A percentile compares a stretch with the other conserved stretches of the same genome.
phyloP scores from a whole-genome alignment of 2,113 vertebrate species.

The Megaceryle torquata region DNA sequence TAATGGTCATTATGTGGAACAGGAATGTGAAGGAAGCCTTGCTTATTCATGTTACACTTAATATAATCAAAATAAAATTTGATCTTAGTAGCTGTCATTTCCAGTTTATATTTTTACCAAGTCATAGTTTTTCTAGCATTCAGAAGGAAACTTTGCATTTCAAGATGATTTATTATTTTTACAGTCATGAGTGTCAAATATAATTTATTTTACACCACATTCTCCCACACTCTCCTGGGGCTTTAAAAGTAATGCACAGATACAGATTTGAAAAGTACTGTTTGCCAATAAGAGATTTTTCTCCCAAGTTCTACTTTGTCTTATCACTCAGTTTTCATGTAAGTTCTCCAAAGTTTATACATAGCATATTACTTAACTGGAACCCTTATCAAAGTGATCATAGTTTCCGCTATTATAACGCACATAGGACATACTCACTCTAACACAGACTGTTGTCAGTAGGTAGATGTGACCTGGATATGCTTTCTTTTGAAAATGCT shows the following conservation, averaged over 20 bases:
- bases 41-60: background rate
- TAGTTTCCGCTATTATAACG: background rate
- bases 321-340: background rate
- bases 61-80: background rate
- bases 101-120: background rate
- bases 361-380: background rate
- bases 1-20: background rate
- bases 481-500: background rate
- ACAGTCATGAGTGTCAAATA: background rate
- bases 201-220: background rate
- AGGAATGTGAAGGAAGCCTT: background rate
- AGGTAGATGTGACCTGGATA: background rate
- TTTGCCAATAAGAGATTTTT: background rate
- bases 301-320: background rate
- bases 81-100: fast-evolving
- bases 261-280: background rate
- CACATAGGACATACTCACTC: background rate
- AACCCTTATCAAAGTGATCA: background rate
- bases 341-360: background rate
- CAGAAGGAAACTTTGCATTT: background rate
- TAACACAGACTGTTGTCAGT: background rate
- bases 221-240: background rate
- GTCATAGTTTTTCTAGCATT: background rate
- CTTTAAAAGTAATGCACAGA: background rate
- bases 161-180: background rate